phyloP scores from a whole-genome alignment of 2,113 vertebrate genomes.

The Neolamprologus tretocephalus region DNA sequence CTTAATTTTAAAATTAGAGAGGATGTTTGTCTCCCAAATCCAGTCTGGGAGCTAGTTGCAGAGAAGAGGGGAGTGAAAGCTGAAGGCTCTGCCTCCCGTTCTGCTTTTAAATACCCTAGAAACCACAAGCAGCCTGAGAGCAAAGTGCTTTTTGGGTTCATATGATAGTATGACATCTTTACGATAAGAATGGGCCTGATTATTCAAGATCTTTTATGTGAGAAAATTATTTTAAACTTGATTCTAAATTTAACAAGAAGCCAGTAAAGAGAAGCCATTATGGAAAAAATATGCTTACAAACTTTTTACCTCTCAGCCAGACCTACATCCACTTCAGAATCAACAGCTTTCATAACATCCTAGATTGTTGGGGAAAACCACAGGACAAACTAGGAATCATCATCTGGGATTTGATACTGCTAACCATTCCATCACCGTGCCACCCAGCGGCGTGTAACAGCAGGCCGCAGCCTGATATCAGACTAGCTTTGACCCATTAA shows the following conservation, averaged over 20 bases:
- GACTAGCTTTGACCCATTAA: not conserved
- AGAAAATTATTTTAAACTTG: not conserved
- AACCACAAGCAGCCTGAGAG: not conserved
- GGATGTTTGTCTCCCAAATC: not conserved
- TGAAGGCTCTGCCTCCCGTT: accelerated
- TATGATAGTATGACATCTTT: not conserved
- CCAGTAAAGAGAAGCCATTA: not conserved
- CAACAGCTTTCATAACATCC: not conserved
- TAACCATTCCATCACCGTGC: not conserved
- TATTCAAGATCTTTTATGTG: not conserved
- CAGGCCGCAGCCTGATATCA: not conserved
- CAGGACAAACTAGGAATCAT: not conserved
- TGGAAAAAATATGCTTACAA: not conserved
- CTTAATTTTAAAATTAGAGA: not conserved
- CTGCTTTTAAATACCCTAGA: not conserved
- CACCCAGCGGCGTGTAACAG: accelerated
- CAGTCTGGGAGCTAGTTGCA: not conserved
- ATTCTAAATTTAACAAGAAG: not conserved
- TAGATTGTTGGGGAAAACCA: not conserved
- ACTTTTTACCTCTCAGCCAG: not conserved
- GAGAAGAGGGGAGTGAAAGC: not conserved
- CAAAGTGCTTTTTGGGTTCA: not conserved
- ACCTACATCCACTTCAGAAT: accelerated
- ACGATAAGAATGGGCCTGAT: not conserved
- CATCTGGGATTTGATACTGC: not conserved